Conservation (phyloP, 2,113 vertebrate species). For the Rhea americana region DNA sequence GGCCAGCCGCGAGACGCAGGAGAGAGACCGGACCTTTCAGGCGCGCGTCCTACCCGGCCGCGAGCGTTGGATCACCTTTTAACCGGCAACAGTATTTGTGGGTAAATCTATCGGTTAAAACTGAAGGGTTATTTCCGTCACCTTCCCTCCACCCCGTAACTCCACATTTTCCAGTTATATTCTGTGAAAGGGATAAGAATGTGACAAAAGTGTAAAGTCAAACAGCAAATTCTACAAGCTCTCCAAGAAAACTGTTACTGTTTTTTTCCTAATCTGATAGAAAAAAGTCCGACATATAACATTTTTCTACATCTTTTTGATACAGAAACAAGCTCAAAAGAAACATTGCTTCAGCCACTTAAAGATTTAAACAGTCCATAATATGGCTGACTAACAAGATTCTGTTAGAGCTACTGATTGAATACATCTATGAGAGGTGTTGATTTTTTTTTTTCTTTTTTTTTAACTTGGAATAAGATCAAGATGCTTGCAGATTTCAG, state of each 20-base stretch:
- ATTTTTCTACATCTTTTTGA: background rate
- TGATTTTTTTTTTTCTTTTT: background rate
- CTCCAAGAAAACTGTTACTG: background rate
- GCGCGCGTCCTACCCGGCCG: background rate
- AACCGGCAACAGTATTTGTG: background rate
- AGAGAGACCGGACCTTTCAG: background rate
- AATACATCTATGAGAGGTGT: slow-evolving; percentile 43
- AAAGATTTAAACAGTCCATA: slow-evolving; percentile 50
- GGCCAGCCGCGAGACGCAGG: background rate
- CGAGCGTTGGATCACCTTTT: background rate
- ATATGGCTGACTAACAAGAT: slow-evolving; percentile 62
- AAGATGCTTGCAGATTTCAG: slow-evolving; percentile 74
- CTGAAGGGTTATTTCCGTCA: background rate
- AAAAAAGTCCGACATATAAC: background rate
- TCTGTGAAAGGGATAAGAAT: background rate
- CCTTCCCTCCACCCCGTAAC: background rate
- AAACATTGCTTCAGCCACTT: slow-evolving; percentile 13
- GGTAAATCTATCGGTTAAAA: background rate
- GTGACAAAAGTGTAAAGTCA: background rate
- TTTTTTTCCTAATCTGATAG: background rate
- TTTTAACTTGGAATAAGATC: slow-evolving; percentile 71
- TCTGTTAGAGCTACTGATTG: slow-evolving; percentile 57
- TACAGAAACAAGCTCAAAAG: background rate
- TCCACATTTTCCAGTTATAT: background rate
- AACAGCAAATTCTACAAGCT: slow-evolving; percentile 44